These are phyloP conservation scores for Notolepis coatsorum DNA, from an alignment of 2,797 vertebrate species.

Conservation along the genomic window DNA sequence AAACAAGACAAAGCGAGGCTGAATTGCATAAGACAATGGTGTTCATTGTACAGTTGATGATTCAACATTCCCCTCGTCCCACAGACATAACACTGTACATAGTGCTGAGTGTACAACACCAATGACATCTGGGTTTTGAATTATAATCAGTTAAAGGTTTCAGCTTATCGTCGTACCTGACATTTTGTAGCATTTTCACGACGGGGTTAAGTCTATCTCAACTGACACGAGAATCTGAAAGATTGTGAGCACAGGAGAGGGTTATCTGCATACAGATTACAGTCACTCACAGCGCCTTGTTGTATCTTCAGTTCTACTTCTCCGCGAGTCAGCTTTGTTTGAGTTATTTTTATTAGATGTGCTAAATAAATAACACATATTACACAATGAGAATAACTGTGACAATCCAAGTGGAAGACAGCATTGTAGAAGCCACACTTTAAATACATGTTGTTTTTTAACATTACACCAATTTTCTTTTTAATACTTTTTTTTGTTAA, in stretches of 20 bases:
- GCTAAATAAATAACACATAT: too few species aligned
- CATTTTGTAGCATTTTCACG: constrained; percentile 7
- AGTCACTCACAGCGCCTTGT: too few species aligned
- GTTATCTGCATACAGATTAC: background rate
- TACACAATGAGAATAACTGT: constrained; percentile 1
- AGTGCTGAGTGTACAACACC: background rate
- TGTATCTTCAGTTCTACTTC: background rate
- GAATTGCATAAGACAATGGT: too few species aligned
- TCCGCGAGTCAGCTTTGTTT: constrained; percentile 23
- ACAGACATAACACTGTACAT: background rate
- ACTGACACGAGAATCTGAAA: constrained; percentile 20
- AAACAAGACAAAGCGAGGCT: too few species aligned
- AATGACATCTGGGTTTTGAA: constrained; percentile 16
- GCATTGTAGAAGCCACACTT: too few species aligned
- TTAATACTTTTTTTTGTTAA: background rate
- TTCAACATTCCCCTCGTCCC: constrained; percentile 3
- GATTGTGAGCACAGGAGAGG: constrained; percentile 24
- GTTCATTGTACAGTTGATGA: constrained; percentile 9
- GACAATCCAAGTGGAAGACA: background rate
- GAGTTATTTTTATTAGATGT: constrained; percentile 54
- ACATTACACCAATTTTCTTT: too few species aligned
- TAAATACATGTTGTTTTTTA: too few species aligned
- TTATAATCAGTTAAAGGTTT: constrained; percentile 23
- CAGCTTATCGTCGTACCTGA: constrained; percentile 38
- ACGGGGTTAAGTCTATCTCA: constrained; percentile 50